Evolutionary conservation across 2,113 vertebrate genomes (phyloP).

Genomic region (Aythya baeri): DNA sequence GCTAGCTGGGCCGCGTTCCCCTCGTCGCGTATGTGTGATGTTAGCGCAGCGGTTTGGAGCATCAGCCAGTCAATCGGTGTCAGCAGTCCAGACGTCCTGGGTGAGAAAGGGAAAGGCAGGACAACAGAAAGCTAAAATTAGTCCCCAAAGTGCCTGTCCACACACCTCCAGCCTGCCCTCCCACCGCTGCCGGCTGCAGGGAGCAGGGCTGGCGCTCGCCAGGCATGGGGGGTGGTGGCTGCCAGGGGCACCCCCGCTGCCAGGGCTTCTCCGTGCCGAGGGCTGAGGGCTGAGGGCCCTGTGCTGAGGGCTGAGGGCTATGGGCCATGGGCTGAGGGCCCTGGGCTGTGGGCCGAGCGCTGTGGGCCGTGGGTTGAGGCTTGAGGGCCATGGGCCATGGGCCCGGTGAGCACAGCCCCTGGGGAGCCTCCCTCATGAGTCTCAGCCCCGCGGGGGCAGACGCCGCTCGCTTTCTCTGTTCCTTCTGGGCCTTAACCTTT

Average conservation of each 20-base stretch:
- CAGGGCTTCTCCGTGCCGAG: not conserved
- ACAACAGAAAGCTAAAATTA: not conserved
- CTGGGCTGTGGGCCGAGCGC: too few species aligned
- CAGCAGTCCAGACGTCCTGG: not conserved
- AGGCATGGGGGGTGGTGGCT: not conserved
- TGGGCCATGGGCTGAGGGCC: too few species aligned
- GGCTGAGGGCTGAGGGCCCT: not conserved
- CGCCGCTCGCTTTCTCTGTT: not conserved
- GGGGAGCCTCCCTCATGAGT: not conserved
- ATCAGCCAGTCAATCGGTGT: not conserved
- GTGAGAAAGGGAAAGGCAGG: not conserved
- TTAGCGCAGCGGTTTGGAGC: not conserved
- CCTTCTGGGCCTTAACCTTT: conserved; percentile 32
- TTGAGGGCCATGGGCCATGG: not conserved
- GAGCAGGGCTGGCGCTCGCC: rapidly evolving
- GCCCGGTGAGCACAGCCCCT: rapidly evolving
- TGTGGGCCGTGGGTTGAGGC: not conserved
- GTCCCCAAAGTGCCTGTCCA: not conserved
- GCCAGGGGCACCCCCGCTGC: not conserved
- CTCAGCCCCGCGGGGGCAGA: not conserved
- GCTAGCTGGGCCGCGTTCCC: not conserved
- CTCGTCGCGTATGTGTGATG: not conserved
- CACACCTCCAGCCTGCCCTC: not conserved
- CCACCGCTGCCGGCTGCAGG: not conserved
- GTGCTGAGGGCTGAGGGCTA: not conserved